Percentiles rank a stretch among this genome's conserved stretches.
These are phyloP conservation scores for Thymelicus acteon DNA, from an alignment of 2,888 invertebrate genomes.

Conservation along the genomic window DNA sequence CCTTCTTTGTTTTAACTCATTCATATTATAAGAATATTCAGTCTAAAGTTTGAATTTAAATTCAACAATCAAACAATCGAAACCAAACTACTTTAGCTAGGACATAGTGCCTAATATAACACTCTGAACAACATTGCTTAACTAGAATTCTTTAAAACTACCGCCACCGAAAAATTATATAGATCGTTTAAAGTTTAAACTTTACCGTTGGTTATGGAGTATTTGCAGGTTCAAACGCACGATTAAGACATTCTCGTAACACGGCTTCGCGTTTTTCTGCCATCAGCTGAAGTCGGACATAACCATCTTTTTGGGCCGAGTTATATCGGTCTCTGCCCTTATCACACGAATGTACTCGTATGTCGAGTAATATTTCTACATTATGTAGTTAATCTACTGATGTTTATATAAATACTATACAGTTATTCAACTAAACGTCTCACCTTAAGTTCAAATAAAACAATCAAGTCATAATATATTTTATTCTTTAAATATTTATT, in stretches of 20 bases:
- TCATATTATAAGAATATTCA: neutral
- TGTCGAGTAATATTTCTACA: neutral
- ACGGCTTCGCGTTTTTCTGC: conserved; percentile 11
- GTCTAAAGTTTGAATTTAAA: neutral
- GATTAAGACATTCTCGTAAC: conserved; percentile 14
- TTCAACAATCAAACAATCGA: too few relatives aligned
- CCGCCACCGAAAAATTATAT: conserved; percentile 15
- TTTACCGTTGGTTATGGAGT: conserved; percentile 16
- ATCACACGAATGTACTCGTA: neutral
- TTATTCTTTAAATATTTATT: neutral
- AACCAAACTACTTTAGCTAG: neutral
- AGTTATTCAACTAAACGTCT: too few relatives aligned
- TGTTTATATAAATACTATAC: too few relatives aligned
- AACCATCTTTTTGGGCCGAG: neutral
- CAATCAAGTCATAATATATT: too few relatives aligned
- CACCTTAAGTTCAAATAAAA: neutral
- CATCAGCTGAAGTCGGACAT: conserved; percentile 19
- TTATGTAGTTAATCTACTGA: too few relatives aligned
- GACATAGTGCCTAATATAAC: too few relatives aligned
- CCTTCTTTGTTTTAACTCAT: neutral
- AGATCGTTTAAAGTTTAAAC: conserved; percentile 3
- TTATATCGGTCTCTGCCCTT: neutral
- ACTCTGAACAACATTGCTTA: conserved; percentile 16
- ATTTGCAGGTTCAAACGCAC: conserved; percentile 20
- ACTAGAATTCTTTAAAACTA: conserved; percentile 5